Evolutionary conservation across 2,113 vertebrate species (phyloP).

Genomic region (Chaenogobius annularis): DNA sequence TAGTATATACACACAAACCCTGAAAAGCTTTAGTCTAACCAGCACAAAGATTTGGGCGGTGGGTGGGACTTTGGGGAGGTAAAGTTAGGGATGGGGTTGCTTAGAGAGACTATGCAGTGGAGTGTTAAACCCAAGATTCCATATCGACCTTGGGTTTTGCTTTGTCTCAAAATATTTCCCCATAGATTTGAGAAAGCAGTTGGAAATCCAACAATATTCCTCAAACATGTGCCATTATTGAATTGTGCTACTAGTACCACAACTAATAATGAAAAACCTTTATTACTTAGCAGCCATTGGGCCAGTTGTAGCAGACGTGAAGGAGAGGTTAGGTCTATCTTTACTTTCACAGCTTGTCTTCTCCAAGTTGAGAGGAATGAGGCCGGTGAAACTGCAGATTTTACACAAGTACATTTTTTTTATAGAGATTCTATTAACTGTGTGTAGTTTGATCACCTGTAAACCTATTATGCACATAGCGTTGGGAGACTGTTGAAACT

Average conservation of each 20-base stretch:
- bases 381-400: constrained; percentile 68
- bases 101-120: constrained; percentile 83
- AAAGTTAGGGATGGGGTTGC: constrained; percentile 30
- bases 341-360: constrained; percentile 56
- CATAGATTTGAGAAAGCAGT: constrained; percentile 32
- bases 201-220: constrained; percentile 70
- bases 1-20: constrained; percentile 70
- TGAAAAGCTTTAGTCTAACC: constrained; percentile 84
- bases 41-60: constrained; percentile 77
- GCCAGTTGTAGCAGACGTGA: constrained; percentile 81
- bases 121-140: constrained; percentile 75
- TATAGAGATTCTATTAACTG: constrained; percentile 73
- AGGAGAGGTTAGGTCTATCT: constrained; percentile 63
- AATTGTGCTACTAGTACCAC: constrained; percentile 62
- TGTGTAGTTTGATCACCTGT: constrained; percentile 73
- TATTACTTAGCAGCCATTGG: constrained; percentile 67
- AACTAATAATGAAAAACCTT: constrained; percentile 50
- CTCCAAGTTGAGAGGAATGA: constrained; percentile 45
- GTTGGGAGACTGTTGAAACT: constrained; percentile 80
- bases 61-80: constrained; percentile 26
- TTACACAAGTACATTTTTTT: constrained; percentile 72
- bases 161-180: constrained; percentile 47
- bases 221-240: constrained; percentile 79
- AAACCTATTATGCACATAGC: constrained; percentile 81
- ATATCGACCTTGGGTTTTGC: constrained; percentile 70